Conservation (phyloP, 1,140 invertebrate genomes). For the Globodera rostochiensis region DNA sequence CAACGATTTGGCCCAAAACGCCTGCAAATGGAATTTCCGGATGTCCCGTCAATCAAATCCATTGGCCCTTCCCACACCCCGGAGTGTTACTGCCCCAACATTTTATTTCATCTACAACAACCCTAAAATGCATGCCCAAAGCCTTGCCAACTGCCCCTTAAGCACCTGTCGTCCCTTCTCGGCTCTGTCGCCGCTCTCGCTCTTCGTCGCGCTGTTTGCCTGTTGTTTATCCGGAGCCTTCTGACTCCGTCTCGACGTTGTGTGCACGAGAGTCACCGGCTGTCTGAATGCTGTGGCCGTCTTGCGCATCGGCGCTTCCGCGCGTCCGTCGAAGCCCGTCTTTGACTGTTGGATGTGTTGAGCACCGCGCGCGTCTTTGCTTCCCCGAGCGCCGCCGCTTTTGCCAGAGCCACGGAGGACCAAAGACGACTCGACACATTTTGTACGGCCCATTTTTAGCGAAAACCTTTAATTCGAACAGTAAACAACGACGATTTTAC, state of each 20-base stretch:
- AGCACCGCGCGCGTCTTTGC: conserved; percentile 25
- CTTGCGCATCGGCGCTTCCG: conserved; percentile 91
- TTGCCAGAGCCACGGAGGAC: conserved; percentile 29
- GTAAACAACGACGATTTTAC: neutral
- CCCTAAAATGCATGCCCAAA: no score
- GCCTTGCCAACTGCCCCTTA: neutral
- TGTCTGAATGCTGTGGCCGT: conserved; percentile 68
- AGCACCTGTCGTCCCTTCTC: neutral
- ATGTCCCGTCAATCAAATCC: neutral
- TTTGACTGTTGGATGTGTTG: conserved; percentile 25
- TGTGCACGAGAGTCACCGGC: conserved; percentile 74
- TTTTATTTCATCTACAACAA: no score
- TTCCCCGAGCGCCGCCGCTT: conserved; percentile 20
- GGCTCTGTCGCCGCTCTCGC: neutral
- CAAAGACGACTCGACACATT: conserved; percentile 53
- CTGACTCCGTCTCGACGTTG: conserved; percentile 72
- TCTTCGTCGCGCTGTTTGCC: neutral
- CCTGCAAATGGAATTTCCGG: conserved; percentile 66
- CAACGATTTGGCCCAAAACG: conserved; percentile 96
- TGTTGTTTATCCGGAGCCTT: conserved; percentile 33
- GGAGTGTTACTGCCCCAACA: no score
- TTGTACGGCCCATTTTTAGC: conserved; percentile 51
- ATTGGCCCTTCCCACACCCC: no score
- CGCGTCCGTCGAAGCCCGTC: conserved; percentile 52
- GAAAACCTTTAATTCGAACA: neutral